These are phyloP conservation scores for Drosophila nr. medialis DNA, from an alignment of 2,888 invertebrate genomes.

Conservation along the genomic window DNA sequence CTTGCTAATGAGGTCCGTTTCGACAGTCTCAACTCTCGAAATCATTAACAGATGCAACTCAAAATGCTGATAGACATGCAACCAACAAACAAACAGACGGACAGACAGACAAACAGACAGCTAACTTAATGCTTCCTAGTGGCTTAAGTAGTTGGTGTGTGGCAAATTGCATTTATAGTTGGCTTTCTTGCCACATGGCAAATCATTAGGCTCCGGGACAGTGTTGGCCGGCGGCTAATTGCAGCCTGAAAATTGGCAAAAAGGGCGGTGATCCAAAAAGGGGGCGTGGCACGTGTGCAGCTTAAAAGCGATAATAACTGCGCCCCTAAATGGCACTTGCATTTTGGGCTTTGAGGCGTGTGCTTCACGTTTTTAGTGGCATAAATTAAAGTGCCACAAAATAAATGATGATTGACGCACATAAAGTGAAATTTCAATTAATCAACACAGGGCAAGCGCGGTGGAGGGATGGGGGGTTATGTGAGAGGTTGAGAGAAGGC, in stretches of 20 bases:
- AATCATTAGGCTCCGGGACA: constrained; percentile 30
- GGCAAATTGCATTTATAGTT: constrained; percentile 68
- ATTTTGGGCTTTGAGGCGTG: constrained; percentile 56
- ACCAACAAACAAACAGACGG: constrained; percentile 7
- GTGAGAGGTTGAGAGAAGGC: neutral
- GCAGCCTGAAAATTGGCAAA: constrained; percentile 23
- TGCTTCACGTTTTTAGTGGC: constrained; percentile 24
- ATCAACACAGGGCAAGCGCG: constrained; percentile 30
- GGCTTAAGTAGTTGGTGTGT: constrained; percentile 24
- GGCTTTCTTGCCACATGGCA: constrained; percentile 35
- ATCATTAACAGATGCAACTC: constrained; percentile 39
- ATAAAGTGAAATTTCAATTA: constrained; percentile 72
- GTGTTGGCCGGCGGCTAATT: constrained; percentile 56
- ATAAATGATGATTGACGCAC: constrained; percentile 43
- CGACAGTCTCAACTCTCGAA: constrained; percentile 20
- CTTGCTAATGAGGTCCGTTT: constrained; percentile 47
- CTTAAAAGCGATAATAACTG: constrained; percentile 60
- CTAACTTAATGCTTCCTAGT: constrained; percentile 44
- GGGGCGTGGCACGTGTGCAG: constrained; percentile 54
- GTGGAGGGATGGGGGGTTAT: neutral
- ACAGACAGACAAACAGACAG: neutral
- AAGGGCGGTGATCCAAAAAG: constrained; percentile 19
- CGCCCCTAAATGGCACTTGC: constrained; percentile 74
- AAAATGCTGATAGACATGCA: constrained; percentile 18
- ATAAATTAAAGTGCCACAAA: constrained; percentile 56